Percentiles rank a stretch among this genome's conserved stretches.
Evolutionary conservation across 2,113 vertebrate species (phyloP).

Genomic region (Clarias batrachus): DNA sequence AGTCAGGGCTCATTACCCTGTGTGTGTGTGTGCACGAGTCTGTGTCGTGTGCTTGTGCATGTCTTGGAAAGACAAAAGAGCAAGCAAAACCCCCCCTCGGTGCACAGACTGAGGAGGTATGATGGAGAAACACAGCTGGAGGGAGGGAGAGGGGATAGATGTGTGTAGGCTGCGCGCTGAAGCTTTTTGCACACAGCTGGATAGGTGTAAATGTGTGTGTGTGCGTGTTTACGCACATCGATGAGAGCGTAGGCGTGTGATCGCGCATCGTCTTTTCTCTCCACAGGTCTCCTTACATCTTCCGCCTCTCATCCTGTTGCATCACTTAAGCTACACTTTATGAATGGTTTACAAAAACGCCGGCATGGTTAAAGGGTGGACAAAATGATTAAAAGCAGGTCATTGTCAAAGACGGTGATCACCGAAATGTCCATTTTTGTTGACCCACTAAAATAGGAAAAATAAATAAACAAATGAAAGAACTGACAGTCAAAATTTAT

Average conservation of each 20-base stretch:
- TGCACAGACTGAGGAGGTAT: slow-evolving; percentile 25
- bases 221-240: background rate
- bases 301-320: background rate
- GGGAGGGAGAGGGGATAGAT: slow-evolving; percentile 2
- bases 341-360: background rate
- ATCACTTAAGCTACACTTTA: background rate
- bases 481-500: background rate
- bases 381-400: background rate
- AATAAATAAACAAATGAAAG: background rate
- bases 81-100: background rate
- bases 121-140: slow-evolving; percentile 18
- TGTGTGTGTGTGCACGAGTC: background rate
- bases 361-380: background rate
- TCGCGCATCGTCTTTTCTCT: background rate
- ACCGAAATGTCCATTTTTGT: background rate
- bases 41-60: slow-evolving; percentile 7
- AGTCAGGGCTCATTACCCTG: slow-evolving; percentile 18
- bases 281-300: background rate
- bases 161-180: slow-evolving; percentile 31
- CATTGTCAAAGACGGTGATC: background rate
- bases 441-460: background rate
- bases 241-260: slow-evolving; percentile 12
- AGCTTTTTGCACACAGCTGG: slow-evolving; percentile 47
- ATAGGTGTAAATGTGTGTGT: slow-evolving; percentile 10
- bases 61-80: slow-evolving; percentile 31